These are phyloP conservation scores for Drosophila quadrilineata DNA, from an alignment of 1,140 invertebrate genomes.

Conservation along the genomic window DNA sequence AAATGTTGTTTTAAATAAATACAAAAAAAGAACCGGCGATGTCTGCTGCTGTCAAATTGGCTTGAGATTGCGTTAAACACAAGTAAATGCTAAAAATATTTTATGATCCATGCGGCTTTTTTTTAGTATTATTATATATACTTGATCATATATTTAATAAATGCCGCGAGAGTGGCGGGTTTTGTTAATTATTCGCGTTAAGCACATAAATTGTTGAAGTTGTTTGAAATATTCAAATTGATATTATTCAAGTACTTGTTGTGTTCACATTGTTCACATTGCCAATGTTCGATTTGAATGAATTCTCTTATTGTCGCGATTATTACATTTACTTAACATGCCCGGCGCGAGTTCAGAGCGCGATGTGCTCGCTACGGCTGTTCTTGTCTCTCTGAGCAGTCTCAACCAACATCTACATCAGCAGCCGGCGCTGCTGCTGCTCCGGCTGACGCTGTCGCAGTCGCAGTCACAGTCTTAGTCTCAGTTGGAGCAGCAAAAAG, in stretches of 20 bases:
- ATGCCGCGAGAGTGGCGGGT: too few relatives aligned
- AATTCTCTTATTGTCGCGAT: conserved; percentile 4
- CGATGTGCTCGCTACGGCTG: conserved; percentile 23
- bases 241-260: too few relatives aligned
- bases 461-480: too few relatives aligned
- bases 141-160: not conserved
- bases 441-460: not conserved
- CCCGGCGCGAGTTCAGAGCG: not conserved
- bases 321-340: not conserved
- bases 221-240: too few relatives aligned
- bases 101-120: conserved; percentile 6
- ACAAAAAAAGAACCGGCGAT: conserved; percentile 14
- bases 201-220: too few relatives aligned
- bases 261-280: not conserved
- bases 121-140: not conserved
- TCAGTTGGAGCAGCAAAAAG: conserved; percentile 25
- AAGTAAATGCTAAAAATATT: conserved; percentile 14
- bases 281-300: conserved; percentile 1
- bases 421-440: not conserved
- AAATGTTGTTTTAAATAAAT: conserved; percentile 5
- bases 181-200: too few relatives aligned
- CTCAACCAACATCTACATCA: not conserved
- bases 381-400: conserved; percentile 27
- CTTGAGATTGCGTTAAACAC: conserved; percentile 4
- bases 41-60: conserved; percentile 13